Base-by-base conservation (phyloP, 2,888 invertebrate species). In the Aricia artaxerxes region DNA sequence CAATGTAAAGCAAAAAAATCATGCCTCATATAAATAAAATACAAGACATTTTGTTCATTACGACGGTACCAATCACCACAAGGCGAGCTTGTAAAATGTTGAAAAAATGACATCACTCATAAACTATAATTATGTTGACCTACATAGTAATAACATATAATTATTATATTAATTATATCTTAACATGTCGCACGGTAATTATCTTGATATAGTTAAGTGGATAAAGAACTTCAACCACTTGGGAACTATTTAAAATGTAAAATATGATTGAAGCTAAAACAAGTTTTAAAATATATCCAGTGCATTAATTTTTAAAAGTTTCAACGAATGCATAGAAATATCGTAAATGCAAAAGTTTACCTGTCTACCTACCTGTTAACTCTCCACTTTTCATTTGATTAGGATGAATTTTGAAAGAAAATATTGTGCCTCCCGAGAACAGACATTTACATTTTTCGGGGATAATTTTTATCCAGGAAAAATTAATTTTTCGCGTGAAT, bases 131-230 rank as follows among this genome's bases (percentile, higher is more conserved):
- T n/a, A 31, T 64, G 31, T 11, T 35, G 69, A 69, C 69, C 69
- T 35, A 69, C 35, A 69, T 69, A 69, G 64, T 64, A 35, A 11
- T 69, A 69, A 69, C 69, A 69, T 69, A 69, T 35, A 69, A 38
- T 69, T 69, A 69, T 4, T 35, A 35, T 69, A 38, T 38, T 69
- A 69, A 69, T 69, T 69, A 69, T 13, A 35, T 69, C 35, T 69
- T 69, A 13, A 35, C 69, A 35, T 38, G 69, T 69, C 69, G 4
- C 35, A 13, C 35, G 35, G 35, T 35, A 35, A 69, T 69, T 69
- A 69, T 35, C 69, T 69, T 69, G 69, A 35, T 69, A 69, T 35
- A 35, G 69, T 69, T 57, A 69, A 69, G 69, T 69, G 69, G 35
- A 13, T 35, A 69, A 31, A 69, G 16, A 9, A 24, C 24, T 49